A percentile compares a stretch with the other conserved stretches of the same genome.
Evolutionary conservation across 2,113 vertebrate genomes (phyloP).

Genomic region (Carollia perspicillata): DNA sequence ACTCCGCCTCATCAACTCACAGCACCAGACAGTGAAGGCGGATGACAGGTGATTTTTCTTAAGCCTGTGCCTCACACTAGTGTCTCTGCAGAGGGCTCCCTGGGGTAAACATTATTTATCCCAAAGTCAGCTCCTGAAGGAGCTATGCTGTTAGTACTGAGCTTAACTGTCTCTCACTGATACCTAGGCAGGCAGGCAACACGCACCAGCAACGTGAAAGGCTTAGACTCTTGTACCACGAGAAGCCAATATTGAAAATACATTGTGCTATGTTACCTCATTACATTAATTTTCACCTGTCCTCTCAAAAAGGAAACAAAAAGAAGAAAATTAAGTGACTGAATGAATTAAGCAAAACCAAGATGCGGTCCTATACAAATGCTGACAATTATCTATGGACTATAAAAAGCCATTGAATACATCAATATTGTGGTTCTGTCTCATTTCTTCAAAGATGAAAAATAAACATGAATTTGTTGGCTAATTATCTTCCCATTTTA

Average conservation of each 20-base stretch:
- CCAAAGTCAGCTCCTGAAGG: neutral
- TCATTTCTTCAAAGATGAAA: neutral
- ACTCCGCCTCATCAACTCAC: neutral
- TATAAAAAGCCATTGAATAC: neutral
- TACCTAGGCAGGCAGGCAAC: neutral
- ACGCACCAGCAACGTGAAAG: neutral
- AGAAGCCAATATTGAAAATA: neutral
- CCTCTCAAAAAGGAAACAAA: neutral
- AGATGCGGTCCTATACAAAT: neutral
- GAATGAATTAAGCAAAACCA: neutral
- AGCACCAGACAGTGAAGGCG: neutral
- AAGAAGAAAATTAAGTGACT: neutral
- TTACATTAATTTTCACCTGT: neutral
- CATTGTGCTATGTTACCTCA: neutral
- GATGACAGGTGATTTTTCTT: neutral
- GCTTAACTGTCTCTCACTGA: neutral
- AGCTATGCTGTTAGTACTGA: neutral
- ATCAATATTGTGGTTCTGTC: neutral
- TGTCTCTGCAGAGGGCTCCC: neutral
- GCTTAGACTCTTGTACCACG: neutral
- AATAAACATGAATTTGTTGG: neutral
- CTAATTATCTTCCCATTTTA: neutral
- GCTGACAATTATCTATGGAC: neutral
- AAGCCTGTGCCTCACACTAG: neutral
- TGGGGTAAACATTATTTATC: neutral